These are phyloP conservation scores for Cyclargus thomasi DNA, from an alignment of 1,140 invertebrate species.

Conservation along the genomic window DNA sequence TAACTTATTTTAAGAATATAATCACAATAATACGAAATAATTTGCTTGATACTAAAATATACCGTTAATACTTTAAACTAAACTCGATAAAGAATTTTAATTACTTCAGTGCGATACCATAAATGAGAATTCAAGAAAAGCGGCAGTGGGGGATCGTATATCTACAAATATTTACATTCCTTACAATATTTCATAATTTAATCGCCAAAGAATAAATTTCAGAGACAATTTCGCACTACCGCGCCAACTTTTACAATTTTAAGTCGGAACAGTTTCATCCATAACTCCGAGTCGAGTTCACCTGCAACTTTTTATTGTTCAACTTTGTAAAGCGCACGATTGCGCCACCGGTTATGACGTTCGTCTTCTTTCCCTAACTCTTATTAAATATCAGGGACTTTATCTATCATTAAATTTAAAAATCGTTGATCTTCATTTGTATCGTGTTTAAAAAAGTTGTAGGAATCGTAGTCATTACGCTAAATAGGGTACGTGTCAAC, in stretches of 20 bases:
- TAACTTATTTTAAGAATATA: background rate
- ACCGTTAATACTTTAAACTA: slow-evolving; percentile 3
- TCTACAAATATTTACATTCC: background rate
- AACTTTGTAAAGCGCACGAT: slow-evolving; percentile 32
- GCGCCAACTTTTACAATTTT: slow-evolving; percentile 36
- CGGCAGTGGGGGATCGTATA: slow-evolving; percentile 8
- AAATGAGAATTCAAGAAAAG: slow-evolving; percentile 3
- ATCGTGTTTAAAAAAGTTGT: slow-evolving; percentile 1
- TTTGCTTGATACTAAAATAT: background rate
- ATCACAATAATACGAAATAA: slow-evolving; percentile 14
- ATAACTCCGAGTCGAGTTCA: slow-evolving; percentile 33
- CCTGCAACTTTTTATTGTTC: slow-evolving; percentile 36
- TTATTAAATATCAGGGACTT: slow-evolving; percentile 8
- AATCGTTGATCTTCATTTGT: slow-evolving; percentile 12
- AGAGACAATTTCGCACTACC: slow-evolving; percentile 26
- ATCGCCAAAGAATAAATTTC: slow-evolving; percentile 6
- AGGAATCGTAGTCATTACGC: background rate
- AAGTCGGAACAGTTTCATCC: slow-evolving; percentile 31
- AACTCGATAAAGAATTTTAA: background rate
- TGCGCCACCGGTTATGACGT: slow-evolving; percentile 28
- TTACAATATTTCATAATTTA: slow-evolving; percentile 1
- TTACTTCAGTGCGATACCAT: background rate
- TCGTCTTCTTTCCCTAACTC: slow-evolving; percentile 13
- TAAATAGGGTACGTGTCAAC: slow-evolving; percentile 3
- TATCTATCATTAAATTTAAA: background rate